Conservation (phyloP, 2,888 invertebrate species). For the Leptinotarsa rubiginosa region DNA sequence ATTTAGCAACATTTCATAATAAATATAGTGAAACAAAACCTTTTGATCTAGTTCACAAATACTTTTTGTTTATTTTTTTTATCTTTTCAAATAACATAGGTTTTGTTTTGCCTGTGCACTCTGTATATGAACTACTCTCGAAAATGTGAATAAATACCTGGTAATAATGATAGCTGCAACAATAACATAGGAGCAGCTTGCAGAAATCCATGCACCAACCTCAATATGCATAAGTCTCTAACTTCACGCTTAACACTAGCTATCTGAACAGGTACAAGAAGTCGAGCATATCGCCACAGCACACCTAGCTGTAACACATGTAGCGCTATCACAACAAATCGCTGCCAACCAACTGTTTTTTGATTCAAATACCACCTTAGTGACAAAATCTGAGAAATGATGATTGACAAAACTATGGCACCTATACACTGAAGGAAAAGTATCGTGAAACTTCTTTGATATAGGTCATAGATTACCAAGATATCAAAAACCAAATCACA, state of each 20-base stretch:
- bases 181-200: slow-evolving; percentile 90
- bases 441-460: slow-evolving; percentile 74
- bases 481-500: slow-evolving; percentile 92
- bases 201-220: slow-evolving; percentile 88
- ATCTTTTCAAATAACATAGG: no score
- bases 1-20: no score
- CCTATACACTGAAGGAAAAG: slow-evolving; percentile 78
- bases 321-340: slow-evolving; percentile 70
- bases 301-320: slow-evolving; percentile 80
- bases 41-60: no score
- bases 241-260: slow-evolving; percentile 87
- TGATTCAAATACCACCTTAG: slow-evolving; percentile 71
- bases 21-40: no score
- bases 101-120: no score
- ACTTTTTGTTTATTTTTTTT: no score
- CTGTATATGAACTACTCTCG: neutral
- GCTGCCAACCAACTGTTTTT: slow-evolving; percentile 64
- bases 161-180: slow-evolving; percentile 81
- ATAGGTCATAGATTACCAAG: slow-evolving; percentile 86
- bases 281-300: slow-evolving; percentile 84
- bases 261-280: slow-evolving; percentile 86
- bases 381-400: slow-evolving; percentile 82
- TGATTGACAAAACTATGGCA: slow-evolving; percentile 78
- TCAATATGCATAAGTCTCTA: slow-evolving; percentile 78
- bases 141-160: slow-evolving; percentile 45